These are phyloP conservation scores for Tholera decimalis DNA, from an alignment of 2,888 invertebrate species.

Conservation along the genomic window DNA sequence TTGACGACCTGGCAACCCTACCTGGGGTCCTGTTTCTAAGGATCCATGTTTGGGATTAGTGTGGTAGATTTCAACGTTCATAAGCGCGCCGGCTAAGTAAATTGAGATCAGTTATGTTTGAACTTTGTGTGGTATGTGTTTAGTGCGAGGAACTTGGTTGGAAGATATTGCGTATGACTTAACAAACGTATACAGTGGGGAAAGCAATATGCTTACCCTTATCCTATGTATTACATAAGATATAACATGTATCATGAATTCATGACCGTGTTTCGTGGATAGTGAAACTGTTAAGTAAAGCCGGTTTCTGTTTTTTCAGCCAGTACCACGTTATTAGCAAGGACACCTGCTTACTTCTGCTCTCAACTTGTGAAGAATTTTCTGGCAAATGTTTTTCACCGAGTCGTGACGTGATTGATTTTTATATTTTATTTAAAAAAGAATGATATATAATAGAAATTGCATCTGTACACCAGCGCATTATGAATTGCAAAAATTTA, in stretches of 20 bases:
- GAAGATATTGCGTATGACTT: slow-evolving; percentile 21
- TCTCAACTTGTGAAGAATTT: not conserved
- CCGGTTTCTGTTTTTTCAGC: not conserved
- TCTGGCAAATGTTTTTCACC: not conserved
- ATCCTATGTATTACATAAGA: not conserved
- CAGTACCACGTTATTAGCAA: not conserved
- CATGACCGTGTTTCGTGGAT: not conserved
- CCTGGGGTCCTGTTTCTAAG: slow-evolving; percentile 33
- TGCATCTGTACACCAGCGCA: too few species aligned
- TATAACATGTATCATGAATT: slow-evolving; percentile 20
- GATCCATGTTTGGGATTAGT: slow-evolving; percentile 51
- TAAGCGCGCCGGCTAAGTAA: slow-evolving; percentile 37
- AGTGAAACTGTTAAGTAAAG: not conserved
- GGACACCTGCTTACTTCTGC: not conserved
- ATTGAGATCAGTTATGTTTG: slow-evolving; percentile 50
- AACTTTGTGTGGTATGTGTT: slow-evolving; percentile 47
- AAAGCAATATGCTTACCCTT: slow-evolving; percentile 10
- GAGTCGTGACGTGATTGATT: not conserved
- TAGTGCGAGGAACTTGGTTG: slow-evolving; percentile 26
- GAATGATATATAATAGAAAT: too few species aligned
- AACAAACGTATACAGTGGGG: not conserved
- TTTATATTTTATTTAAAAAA: too few species aligned
- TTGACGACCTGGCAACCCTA: too few species aligned
- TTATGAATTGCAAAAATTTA: too few species aligned
- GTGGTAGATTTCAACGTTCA: slow-evolving; percentile 36